These are phyloP conservation scores for Patella vulgata DNA, from an alignment of 1,140 invertebrate species.

Conservation along the genomic window DNA sequence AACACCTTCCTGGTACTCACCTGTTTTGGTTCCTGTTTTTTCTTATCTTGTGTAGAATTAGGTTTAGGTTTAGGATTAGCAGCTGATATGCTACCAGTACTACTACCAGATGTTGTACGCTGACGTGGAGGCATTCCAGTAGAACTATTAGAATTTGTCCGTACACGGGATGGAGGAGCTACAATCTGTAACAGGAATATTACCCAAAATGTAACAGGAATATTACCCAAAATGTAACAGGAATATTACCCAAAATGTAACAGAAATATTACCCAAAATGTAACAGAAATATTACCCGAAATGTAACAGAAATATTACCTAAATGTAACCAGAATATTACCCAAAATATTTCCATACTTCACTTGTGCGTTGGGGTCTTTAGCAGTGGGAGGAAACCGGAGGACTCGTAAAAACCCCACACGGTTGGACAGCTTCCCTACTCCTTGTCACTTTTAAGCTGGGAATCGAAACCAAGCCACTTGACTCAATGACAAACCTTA, in stretches of 20 bases:
- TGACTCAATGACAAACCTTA: too few species aligned
- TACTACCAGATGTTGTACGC: constrained; percentile 38
- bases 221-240: not conserved
- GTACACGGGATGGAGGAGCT: constrained; percentile 25
- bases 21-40: not conserved
- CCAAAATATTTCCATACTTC: too few species aligned
- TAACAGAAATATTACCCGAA: not conserved
- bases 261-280: not conserved
- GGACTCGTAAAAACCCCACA: too few species aligned
- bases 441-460: too few species aligned
- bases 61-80: constrained; percentile 5
- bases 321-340: too few species aligned
- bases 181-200: constrained; percentile 19
- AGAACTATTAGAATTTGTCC: constrained; percentile 30
- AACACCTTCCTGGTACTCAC: too few species aligned
- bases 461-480: too few species aligned
- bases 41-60: not conserved
- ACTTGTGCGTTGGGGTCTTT: too few species aligned
- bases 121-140: constrained; percentile 15
- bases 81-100: constrained; percentile 36
- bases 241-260: not conserved
- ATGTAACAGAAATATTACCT: not conserved
- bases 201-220: not conserved
- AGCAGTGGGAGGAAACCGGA: too few species aligned
- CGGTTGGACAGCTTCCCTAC: too few species aligned